Percentiles rank a stretch among this genome's conserved stretches.
Evolutionary conservation across 1,140 invertebrate genomes (phyloP).

Genomic region (Drosophila nigrodunni): DNA sequence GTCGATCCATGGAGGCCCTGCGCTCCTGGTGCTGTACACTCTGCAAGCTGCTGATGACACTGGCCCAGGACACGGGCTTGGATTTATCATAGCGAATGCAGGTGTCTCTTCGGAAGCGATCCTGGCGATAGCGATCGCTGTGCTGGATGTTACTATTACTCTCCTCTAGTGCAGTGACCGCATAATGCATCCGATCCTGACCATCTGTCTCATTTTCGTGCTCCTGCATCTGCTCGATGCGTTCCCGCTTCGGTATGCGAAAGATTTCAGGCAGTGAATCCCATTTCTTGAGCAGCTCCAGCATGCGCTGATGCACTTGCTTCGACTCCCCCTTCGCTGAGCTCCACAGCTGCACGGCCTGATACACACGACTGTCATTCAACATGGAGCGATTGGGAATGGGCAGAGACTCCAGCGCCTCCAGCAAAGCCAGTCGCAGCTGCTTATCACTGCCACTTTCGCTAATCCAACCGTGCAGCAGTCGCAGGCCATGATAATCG

Average conservation of each 20-base stretch:
- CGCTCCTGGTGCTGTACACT: slow-evolving; percentile 50
- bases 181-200: slow-evolving; percentile 51
- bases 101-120: slow-evolving; percentile 80
- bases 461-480: slow-evolving; percentile 96
- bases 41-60: slow-evolving; percentile 51
- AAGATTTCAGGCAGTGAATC: slow-evolving; percentile 88
- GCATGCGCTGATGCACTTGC: slow-evolving; percentile 22
- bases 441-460: slow-evolving; percentile 85
- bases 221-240: slow-evolving; percentile 96
- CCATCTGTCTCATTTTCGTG: slow-evolving; percentile 93
- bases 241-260: slow-evolving; percentile 97
- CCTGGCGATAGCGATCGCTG: slow-evolving; percentile 81
- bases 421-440: slow-evolving; percentile 90
- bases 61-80: slow-evolving; percentile 26
- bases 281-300: slow-evolving; percentile 61
- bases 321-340: slow-evolving; percentile 49
- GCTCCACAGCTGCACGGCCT: slow-evolving; percentile 93
- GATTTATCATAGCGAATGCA: slow-evolving; percentile 48
- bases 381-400: slow-evolving; percentile 97
- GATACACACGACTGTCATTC: slow-evolving; percentile 95
- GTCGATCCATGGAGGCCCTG: slow-evolving; percentile 19
- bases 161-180: slow-evolving; percentile 66
- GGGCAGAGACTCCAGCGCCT: slow-evolving; percentile 92
- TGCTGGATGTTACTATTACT: slow-evolving; percentile 49
- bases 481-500: slow-evolving; percentile 96